phyloP scores from a whole-genome alignment of 92 coral and sea anemone genomes.

The Hydrozoanthus gracilis region DNA sequence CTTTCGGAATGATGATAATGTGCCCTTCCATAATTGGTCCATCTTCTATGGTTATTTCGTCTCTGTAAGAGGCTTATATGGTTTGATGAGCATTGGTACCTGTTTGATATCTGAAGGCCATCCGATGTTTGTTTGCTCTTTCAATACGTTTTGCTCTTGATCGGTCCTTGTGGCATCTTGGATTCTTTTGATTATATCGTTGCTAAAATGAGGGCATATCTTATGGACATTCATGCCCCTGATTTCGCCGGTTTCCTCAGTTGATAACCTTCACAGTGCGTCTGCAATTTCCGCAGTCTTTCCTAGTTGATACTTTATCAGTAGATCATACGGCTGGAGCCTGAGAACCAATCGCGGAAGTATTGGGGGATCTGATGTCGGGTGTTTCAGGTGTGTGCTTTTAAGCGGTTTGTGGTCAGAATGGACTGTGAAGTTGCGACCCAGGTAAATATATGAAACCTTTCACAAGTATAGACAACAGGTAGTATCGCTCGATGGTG shows the following conservation, averaged over 20 bases:
- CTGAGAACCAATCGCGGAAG: slow-evolving; percentile 62
- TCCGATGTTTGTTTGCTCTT: slow-evolving; percentile 33
- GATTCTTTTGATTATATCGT: slow-evolving; percentile 42
- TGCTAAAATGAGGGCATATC: background rate
- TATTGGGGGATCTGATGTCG: slow-evolving; percentile 58
- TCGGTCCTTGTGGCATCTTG: slow-evolving; percentile 26
- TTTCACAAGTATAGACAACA: slow-evolving; percentile 64
- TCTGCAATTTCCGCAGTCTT: slow-evolving; percentile 56
- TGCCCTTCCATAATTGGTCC: slow-evolving; percentile 1
- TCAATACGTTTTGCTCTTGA: slow-evolving; percentile 38
- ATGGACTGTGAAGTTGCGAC: slow-evolving; percentile 47
- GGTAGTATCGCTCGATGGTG: slow-evolving; percentile 61
- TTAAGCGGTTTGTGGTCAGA: slow-evolving; percentile 66
- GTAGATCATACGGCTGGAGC: slow-evolving; percentile 64
- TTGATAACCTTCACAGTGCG: slow-evolving; percentile 50
- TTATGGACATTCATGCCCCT: slow-evolving; percentile 42
- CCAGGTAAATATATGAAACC: slow-evolving; percentile 58
- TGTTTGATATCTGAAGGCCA: slow-evolving; percentile 36
- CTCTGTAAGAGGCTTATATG: slow-evolving; percentile 45
- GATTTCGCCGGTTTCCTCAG: slow-evolving; percentile 37
- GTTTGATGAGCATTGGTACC: slow-evolving; percentile 7
- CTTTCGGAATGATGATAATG: slow-evolving; percentile 31
- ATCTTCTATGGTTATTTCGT: slow-evolving; percentile 40
- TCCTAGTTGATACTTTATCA: slow-evolving; percentile 36
- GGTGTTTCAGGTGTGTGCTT: slow-evolving; percentile 63